These are phyloP conservation scores for Macrochelys suwanniensis DNA, from an alignment of 2,797 vertebrate genomes.

Conservation along the genomic window DNA sequence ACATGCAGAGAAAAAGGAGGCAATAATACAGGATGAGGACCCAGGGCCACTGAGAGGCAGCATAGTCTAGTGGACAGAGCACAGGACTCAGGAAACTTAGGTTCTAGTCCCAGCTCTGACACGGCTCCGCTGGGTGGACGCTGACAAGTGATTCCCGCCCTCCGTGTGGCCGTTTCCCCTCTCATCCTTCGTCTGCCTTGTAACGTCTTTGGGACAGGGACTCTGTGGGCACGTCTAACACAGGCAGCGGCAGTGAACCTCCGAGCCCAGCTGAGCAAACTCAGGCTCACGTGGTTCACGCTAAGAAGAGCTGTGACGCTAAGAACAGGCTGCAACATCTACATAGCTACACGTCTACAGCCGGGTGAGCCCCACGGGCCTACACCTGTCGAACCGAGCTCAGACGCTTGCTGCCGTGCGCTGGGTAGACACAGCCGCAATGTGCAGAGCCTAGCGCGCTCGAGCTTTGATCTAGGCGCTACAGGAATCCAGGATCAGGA, in stretches of 20 bases:
- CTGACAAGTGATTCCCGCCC: background rate
- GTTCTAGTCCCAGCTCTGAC: too few species aligned
- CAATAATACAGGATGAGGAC: fast-evolving
- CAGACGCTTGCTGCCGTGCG: too few species aligned
- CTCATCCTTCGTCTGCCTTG: background rate
- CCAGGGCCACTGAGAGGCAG: background rate
- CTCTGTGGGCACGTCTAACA: background rate
- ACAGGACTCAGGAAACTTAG: background rate
- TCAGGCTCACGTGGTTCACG: background rate
- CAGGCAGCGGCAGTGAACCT: background rate
- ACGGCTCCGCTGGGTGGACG: fast-evolving
- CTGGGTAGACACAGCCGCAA: too few species aligned
- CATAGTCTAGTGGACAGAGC: background rate
- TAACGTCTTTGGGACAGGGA: background rate
- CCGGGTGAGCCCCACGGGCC: too few species aligned
- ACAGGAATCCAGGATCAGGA: too few species aligned
- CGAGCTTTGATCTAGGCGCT: too few species aligned
- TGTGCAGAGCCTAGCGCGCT: too few species aligned
- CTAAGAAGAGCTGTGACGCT: background rate
- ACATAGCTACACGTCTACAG: background rate
- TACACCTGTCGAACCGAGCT: too few species aligned
- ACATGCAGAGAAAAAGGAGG: fast-evolving
- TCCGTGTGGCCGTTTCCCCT: background rate
- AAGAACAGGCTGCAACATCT: background rate
- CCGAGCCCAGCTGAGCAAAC: too few species aligned